Evolutionary conservation across 2,888 invertebrate species (phyloP).

Genomic region (Nomada fabriciana): DNA sequence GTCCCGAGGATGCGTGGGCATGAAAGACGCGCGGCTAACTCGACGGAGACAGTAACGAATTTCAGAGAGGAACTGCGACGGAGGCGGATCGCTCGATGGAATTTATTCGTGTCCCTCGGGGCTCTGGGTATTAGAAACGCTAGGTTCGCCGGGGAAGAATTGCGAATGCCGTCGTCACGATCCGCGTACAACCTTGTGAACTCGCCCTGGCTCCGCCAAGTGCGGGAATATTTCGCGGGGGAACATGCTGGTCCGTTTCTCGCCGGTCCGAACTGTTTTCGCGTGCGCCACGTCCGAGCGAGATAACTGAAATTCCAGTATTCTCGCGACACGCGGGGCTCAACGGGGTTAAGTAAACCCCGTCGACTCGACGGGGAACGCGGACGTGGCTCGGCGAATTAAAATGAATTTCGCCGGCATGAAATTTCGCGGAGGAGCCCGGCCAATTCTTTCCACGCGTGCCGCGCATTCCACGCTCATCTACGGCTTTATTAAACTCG

Average conservation of each 20-base stretch:
- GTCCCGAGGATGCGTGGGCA: slow-evolving; percentile 24
- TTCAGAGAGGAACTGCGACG: slow-evolving; percentile 19
- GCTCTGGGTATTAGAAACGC: slow-evolving; percentile 2
- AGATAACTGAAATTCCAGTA: slow-evolving; percentile 37
- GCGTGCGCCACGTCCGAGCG: neutral
- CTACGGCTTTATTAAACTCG: slow-evolving; percentile 59
- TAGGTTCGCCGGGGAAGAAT: too few relatives aligned
- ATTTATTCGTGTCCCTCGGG: slow-evolving; percentile 20
- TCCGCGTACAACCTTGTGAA: too few relatives aligned
- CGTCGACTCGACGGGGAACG: neutral
- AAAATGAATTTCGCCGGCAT: slow-evolving; percentile 52
- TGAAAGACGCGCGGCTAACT: slow-evolving; percentile 34
- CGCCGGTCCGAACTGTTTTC: neutral
- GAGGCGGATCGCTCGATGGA: neutral
- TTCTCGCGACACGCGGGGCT: neutral
- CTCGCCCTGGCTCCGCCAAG: neutral
- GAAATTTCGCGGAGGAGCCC: slow-evolving; percentile 41
- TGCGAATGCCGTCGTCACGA: too few relatives aligned
- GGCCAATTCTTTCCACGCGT: slow-evolving; percentile 36
- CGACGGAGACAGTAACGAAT: slow-evolving; percentile 36
- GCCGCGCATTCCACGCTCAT: slow-evolving; percentile 52
- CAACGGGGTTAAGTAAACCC: slow-evolving; percentile 39
- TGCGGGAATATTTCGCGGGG: neutral
- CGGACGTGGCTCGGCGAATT: slow-evolving; percentile 33
- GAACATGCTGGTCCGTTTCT: neutral